Evolutionary conservation across 2,113 vertebrate species (phyloP).

Genomic region (Geococcyx californianus): DNA sequence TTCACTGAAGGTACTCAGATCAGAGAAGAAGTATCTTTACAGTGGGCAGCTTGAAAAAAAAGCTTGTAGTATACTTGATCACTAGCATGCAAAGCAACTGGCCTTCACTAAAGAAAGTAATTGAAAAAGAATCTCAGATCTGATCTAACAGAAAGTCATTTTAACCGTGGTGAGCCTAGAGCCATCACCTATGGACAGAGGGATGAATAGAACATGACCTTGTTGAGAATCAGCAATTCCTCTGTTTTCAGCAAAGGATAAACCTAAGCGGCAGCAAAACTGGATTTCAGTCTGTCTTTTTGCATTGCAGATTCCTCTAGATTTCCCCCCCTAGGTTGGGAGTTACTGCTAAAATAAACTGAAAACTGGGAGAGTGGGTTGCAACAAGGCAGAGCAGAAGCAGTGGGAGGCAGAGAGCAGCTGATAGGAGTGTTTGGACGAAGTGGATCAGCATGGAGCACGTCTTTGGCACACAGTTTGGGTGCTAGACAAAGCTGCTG

Average conservation of each 20-base stretch:
- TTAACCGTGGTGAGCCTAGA: not conserved
- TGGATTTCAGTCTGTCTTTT: not conserved
- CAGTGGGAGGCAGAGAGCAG: constrained; percentile 24
- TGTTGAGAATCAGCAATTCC: not conserved
- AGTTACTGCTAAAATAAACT: not conserved
- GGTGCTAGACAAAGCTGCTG: constrained; percentile 26
- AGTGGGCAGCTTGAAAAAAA: not conserved
- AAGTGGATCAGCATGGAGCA: not conserved
- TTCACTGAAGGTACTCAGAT: not conserved
- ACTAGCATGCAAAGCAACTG: not conserved
- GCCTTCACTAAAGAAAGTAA: constrained; percentile 8
- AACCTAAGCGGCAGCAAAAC: not conserved
- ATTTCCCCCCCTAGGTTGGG: not conserved
- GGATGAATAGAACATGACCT: not conserved
- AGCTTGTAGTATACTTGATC: not conserved
- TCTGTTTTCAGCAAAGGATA: not conserved
- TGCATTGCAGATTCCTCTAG: not conserved
- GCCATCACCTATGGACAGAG: not conserved
- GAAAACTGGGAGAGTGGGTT: not conserved
- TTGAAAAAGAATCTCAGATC: not conserved
- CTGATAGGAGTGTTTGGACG: not conserved
- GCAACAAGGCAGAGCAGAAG: constrained; percentile 8
- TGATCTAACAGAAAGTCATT: not conserved
- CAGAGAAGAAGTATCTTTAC: not conserved
- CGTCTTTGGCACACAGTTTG: not conserved